Percentiles rank a stretch among this genome's conserved stretches.
Evolutionary conservation across 2,888 invertebrate genomes (phyloP).

Genomic region (Clunio marinus): DNA sequence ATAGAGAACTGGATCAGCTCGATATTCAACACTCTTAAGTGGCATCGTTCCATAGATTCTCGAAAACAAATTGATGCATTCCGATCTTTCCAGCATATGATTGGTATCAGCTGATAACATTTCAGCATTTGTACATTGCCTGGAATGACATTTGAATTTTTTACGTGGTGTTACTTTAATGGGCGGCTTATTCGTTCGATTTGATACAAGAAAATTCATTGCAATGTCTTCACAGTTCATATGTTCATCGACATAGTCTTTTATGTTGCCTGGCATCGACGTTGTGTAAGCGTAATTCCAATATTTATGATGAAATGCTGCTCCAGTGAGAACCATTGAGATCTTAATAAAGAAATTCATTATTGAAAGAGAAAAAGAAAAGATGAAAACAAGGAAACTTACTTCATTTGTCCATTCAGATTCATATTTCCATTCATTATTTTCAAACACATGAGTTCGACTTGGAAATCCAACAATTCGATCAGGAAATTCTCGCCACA

Average conservation of each 20-base stretch:
- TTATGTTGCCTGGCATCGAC: conserved; percentile 77
- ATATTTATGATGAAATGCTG: conserved; percentile 94
- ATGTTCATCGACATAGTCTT: conserved; percentile 86
- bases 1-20: conserved; percentile 92
- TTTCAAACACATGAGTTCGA: conserved; percentile 90
- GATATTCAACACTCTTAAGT: conserved; percentile 79
- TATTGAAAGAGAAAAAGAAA: not conserved
- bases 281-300: conserved; percentile 94
- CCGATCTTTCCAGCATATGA: conserved; percentile 89
- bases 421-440: conserved; percentile 88
- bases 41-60: conserved; percentile 83
- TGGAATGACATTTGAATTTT: conserved; percentile 86
- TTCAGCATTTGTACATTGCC: conserved; percentile 84
- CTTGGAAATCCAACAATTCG: conserved; percentile 95
- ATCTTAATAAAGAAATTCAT: conserved; percentile 56
- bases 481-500: conserved; percentile 96
- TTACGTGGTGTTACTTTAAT: conserved; percentile 93
- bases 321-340: conserved; percentile 94
- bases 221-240: conserved; percentile 99
- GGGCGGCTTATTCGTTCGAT: conserved; percentile 88
- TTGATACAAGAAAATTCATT: conserved; percentile 95
- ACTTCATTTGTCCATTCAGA: conserved; percentile 87
- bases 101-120: conserved; percentile 89
- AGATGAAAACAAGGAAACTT: no score
- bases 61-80: conserved; percentile 78